Conservation (phyloP, 92 coral and sea anemone species). For the Epizoanthus fatuus region DNA sequence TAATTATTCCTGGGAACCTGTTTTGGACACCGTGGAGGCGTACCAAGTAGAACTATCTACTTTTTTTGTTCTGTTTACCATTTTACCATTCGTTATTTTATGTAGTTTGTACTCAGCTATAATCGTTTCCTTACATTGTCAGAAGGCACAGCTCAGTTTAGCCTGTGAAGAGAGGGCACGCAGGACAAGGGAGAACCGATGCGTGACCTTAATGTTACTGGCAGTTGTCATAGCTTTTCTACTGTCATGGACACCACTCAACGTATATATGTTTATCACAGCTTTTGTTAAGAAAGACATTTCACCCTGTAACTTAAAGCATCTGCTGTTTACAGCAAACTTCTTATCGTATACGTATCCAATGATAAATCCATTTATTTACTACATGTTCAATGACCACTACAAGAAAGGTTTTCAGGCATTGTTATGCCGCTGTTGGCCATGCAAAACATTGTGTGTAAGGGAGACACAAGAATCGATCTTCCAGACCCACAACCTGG, state of each 20-base stretch:
- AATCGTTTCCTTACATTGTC: slow-evolving; percentile 29
- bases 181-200: slow-evolving; percentile 54
- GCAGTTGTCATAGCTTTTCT: slow-evolving; percentile 51
- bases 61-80: slow-evolving; percentile 30
- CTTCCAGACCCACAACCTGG: background rate
- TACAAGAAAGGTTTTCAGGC: slow-evolving; percentile 32
- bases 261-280: background rate
- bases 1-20: slow-evolving; percentile 37
- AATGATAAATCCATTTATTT: slow-evolving; percentile 26
- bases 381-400: slow-evolving; percentile 36
- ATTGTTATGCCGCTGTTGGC: background rate
- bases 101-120: slow-evolving; percentile 37
- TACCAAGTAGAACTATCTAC: background rate
- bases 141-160: background rate
- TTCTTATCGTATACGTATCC: slow-evolving; percentile 15
- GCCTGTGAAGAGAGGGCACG: slow-evolving; percentile 40
- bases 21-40: background rate
- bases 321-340: slow-evolving; percentile 11
- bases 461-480: background rate
- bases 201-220: slow-evolving; percentile 49
- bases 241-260: slow-evolving; percentile 47
- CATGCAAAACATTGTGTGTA: background rate
- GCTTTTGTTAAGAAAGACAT: background rate
- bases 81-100: slow-evolving; percentile 46
- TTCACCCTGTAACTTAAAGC: background rate